Conservation (phyloP, 2,797 vertebrate species). For the Chaunax sp. region DNA sequence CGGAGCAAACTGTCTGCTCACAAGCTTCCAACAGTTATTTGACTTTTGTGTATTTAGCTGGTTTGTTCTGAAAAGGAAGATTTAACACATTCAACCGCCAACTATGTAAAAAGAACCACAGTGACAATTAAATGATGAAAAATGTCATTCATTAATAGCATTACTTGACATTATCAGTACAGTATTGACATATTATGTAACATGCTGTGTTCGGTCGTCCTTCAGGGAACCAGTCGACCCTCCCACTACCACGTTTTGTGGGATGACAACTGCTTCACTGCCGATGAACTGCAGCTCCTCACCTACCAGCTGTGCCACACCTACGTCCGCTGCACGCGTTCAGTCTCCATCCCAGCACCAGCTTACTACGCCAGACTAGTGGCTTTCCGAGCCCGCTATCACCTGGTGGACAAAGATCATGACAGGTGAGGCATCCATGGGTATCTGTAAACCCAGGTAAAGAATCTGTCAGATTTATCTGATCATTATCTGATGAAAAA, state of each 20-base stretch:
- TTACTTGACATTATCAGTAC: not conserved
- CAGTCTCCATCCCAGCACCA: slow-evolving; percentile 97
- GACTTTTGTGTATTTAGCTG: too few relatives aligned
- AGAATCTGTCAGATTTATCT: too few relatives aligned
- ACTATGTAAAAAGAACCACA: too few relatives aligned
- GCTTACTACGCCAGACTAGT: slow-evolving; percentile 98
- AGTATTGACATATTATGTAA: not conserved
- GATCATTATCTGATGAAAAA: too few relatives aligned
- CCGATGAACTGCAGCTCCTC: slow-evolving; percentile 96
- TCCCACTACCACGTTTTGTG: slow-evolving; percentile 99
- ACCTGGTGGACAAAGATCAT: slow-evolving; percentile 99
- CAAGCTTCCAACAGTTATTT: too few relatives aligned
- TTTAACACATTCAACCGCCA: too few relatives aligned
- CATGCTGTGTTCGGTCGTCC: not conserved
- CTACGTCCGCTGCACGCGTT: slow-evolving; percentile 96
- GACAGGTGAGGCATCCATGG: slow-evolving; percentile 87
- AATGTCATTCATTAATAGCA: too few relatives aligned
- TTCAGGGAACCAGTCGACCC: slow-evolving; percentile 97
- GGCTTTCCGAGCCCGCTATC: slow-evolving; percentile 96
- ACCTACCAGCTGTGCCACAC: slow-evolving; percentile 99
- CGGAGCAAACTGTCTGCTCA: too few relatives aligned
- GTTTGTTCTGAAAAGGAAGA: too few relatives aligned
- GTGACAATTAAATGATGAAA: too few relatives aligned
- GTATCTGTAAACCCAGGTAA: not conserved
- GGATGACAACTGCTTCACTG: slow-evolving; percentile 99